phyloP scores from a whole-genome alignment of 2,888 invertebrate genomes.

The Falcaria lacertinaria region DNA sequence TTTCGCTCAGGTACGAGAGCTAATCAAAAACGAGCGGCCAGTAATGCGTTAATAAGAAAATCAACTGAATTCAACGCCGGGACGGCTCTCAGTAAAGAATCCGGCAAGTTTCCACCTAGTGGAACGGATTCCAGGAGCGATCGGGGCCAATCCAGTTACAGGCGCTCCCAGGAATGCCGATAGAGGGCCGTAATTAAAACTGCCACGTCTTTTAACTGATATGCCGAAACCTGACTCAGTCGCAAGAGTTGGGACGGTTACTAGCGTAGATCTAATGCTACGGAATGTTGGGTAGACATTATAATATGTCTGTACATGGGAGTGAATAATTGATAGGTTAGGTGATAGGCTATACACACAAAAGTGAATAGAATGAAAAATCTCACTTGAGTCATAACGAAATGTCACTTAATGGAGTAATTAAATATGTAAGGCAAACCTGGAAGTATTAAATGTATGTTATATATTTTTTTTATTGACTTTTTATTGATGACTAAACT shows the following conservation, averaged over 20 bases:
- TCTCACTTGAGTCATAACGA: too few species aligned
- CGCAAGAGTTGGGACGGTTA: constrained; percentile 15
- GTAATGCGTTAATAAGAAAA: constrained; percentile 28
- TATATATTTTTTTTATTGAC: too few species aligned
- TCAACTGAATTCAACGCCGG: constrained; percentile 21
- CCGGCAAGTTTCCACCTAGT: constrained; percentile 55
- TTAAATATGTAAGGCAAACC: too few species aligned
- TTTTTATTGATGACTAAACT: too few species aligned
- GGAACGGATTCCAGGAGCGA: constrained; percentile 56
- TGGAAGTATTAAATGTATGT: too few species aligned
- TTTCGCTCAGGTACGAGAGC: constrained; percentile 9
- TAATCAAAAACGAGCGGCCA: constrained; percentile 25
- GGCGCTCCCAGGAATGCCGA: constrained; percentile 53
- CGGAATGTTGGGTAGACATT: too few species aligned
- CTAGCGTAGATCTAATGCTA: too few species aligned
- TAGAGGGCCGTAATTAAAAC: constrained; percentile 64
- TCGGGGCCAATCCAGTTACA: constrained; percentile 40
- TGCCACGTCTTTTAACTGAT: constrained; percentile 60
- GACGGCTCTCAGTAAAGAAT: constrained; percentile 44
- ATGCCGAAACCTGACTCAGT: constrained; percentile 48
- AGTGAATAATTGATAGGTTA: too few species aligned
- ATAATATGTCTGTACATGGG: too few species aligned
- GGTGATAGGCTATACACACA: too few species aligned
- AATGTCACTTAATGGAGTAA: too few species aligned
- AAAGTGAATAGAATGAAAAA: too few species aligned